These are phyloP conservation scores for Sebastes fasciatus DNA, from an alignment of 2,113 vertebrate genomes.

Conservation along the genomic window DNA sequence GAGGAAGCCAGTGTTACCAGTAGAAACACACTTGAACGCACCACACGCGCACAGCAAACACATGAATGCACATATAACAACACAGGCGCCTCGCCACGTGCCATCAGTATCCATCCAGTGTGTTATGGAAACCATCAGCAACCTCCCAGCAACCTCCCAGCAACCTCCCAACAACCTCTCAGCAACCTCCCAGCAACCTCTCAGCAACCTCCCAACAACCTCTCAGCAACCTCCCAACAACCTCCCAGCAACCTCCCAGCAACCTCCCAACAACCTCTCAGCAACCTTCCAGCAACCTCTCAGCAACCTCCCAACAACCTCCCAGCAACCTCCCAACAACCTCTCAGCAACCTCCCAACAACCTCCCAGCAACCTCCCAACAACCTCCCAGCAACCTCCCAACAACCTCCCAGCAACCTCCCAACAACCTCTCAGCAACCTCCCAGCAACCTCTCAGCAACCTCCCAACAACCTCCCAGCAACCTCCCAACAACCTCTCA, in stretches of 20 bases:
- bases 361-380: slow-evolving; percentile 7
- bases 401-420: no score
- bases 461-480: neutral
- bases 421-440: no score
- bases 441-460: neutral
- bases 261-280: neutral
- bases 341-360: neutral
- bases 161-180: slow-evolving; percentile 1
- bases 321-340: neutral
- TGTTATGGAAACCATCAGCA: slow-evolving; percentile 10
- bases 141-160: neutral
- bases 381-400: no score
- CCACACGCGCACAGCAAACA: neutral
- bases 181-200: slow-evolving; percentile 2
- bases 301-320: slow-evolving; percentile 2
- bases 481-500: no score
- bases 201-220: neutral
- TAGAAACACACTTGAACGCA: neutral
- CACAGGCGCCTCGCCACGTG: slow-evolving; percentile 10
- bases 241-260: slow-evolving; percentile 2
- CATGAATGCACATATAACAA: neutral
- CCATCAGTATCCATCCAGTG: slow-evolving; percentile 6
- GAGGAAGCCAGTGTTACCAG: neutral
- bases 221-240: neutral
- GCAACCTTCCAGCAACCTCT: neutral